A percentile compares a stretch with the other conserved stretches of the same genome.
Conservation (phyloP, 1,140 invertebrate genomes). For the Zaprionus tsacasi region DNA sequence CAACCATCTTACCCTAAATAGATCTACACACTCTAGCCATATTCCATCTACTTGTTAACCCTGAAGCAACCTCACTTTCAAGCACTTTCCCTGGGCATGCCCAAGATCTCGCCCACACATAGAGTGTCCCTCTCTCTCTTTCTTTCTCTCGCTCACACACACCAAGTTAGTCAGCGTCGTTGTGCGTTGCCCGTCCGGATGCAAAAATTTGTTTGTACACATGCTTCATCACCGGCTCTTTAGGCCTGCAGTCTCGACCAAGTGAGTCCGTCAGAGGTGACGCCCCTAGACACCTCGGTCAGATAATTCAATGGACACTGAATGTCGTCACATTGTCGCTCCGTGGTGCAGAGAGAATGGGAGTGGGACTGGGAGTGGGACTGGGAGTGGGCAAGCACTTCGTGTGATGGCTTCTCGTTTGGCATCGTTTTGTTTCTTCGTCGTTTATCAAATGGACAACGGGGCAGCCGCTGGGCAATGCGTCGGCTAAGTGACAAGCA, state of each 20-base stretch:
- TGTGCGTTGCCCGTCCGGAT: not conserved
- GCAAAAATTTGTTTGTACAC: conserved; percentile 13
- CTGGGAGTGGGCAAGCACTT: conserved; percentile 22
- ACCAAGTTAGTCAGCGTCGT: not conserved
- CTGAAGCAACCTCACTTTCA: no score
- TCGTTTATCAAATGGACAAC: conserved; percentile 81
- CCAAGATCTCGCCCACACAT: not conserved
- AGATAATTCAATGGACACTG: conserved; percentile 59
- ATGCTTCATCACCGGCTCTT: conserved; percentile 26
- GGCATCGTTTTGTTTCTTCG: conserved; percentile 65
- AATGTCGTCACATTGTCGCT: conserved; percentile 79
- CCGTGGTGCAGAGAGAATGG: conserved; percentile 13
- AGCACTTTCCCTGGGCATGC: not conserved
- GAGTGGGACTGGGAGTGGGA: not conserved
- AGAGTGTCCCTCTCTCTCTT: no score
- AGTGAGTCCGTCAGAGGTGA: conserved; percentile 28
- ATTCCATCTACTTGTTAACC: no score
- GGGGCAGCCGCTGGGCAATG: conserved; percentile 58
- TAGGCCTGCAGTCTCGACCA: not conserved
- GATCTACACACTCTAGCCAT: no score
- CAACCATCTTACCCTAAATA: no score
- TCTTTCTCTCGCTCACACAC: not conserved
- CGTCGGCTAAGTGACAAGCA: conserved; percentile 82
- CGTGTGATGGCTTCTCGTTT: conserved; percentile 56
- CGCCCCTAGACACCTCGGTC: conserved; percentile 37